Conservation (phyloP, 1,140 invertebrate genomes). For the Trichogramma pretiosum region DNA sequence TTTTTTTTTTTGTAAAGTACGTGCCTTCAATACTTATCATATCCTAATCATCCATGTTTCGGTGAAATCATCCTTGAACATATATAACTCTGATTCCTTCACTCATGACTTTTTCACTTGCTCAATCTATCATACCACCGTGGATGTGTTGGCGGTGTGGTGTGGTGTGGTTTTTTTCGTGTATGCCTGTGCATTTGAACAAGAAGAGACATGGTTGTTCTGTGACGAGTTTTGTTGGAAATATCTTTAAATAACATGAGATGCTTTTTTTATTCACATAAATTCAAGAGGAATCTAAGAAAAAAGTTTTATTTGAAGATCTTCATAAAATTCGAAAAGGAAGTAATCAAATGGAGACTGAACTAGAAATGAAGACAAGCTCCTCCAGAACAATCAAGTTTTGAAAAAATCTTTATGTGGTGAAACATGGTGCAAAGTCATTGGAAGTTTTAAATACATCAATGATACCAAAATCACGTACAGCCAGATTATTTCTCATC, state of each 20-base stretch:
- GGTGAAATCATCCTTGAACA: too few species aligned
- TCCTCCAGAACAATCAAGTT: conserved; percentile 26
- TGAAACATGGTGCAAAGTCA: conserved; percentile 30
- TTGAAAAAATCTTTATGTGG: conserved; percentile 21
- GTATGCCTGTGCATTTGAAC: conserved; percentile 23
- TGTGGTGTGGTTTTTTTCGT: conserved; percentile 40
- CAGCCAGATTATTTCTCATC: conserved; percentile 31
- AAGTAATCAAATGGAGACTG: too few species aligned
- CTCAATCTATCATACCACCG: conserved; percentile 34
- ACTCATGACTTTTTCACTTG: conserved; percentile 1
- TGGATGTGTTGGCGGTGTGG: conserved; percentile 49
- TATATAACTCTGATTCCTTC: background rate
- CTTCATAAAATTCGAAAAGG: too few species aligned
- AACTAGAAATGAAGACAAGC: background rate
- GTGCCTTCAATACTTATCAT: too few species aligned
- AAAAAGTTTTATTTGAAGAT: too few species aligned
- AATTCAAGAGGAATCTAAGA: too few species aligned
- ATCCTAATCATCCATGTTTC: too few species aligned
- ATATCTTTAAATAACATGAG: too few species aligned
- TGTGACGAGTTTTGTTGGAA: too few species aligned
- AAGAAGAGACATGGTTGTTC: too few species aligned
- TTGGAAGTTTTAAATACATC: conserved; percentile 18
- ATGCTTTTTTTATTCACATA: too few species aligned
- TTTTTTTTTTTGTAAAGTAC: too few species aligned
- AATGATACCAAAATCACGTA: background rate